Conservation (phyloP, 1,140 invertebrate species). For the Hesperophylax magnus region DNA sequence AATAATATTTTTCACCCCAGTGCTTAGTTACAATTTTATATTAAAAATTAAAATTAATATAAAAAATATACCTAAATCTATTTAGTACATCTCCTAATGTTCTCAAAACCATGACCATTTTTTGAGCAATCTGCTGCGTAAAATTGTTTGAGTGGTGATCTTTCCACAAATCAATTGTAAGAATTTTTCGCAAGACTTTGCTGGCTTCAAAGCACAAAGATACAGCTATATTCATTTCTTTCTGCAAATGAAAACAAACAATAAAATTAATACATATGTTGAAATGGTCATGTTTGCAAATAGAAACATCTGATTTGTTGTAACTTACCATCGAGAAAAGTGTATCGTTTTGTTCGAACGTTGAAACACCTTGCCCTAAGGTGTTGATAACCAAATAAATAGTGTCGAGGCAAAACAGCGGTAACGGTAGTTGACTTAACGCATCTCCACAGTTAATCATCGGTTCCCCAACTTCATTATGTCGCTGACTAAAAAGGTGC, state of each 20-base stretch:
- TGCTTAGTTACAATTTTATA: neutral
- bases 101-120: conserved; percentile 45
- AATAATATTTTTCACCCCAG: too few relatives aligned
- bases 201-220: conserved; percentile 59
- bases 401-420: conserved; percentile 69
- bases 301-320: neutral
- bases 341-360: conserved; percentile 35
- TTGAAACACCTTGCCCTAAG: conserved; percentile 58
- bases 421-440: conserved; percentile 68
- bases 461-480: neutral
- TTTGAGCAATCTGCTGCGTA: conserved; percentile 50
- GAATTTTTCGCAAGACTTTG: conserved; percentile 44
- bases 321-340: conserved; percentile 39
- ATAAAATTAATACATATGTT: neutral
- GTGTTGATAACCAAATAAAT: conserved; percentile 64
- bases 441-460: conserved; percentile 30
- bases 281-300: neutral
- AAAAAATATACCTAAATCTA: conserved; percentile 65
- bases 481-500: neutral
- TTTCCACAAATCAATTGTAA: conserved; percentile 37
- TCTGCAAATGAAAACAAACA: conserved; percentile 52
- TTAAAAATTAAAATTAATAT: too few relatives aligned
- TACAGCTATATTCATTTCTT: conserved; percentile 60
- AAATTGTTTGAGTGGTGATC: conserved; percentile 37
- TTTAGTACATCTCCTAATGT: conserved; percentile 64